These are phyloP conservation scores for Diplodus sargus DNA, from an alignment of 2,797 vertebrate genomes.

Conservation along the genomic window DNA sequence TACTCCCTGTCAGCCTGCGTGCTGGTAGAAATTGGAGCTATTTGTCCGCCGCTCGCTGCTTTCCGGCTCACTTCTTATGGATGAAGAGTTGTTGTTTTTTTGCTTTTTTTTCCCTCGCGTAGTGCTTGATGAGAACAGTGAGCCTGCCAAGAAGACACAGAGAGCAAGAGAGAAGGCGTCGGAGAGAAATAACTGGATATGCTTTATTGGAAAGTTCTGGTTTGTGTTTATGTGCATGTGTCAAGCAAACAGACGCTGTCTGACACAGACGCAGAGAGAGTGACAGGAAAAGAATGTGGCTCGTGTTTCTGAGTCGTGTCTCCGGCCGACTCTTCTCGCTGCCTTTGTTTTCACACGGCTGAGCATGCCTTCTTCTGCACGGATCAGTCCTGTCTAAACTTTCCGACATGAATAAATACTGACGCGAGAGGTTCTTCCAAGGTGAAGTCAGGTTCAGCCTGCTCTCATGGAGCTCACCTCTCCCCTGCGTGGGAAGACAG, in stretches of 20 bases:
- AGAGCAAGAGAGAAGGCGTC: slow-evolving; percentile 39
- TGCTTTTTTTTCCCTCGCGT: not conserved
- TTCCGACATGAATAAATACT: slow-evolving; percentile 35
- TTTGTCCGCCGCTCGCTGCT: slow-evolving; percentile 65
- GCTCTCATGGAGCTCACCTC: slow-evolving; percentile 24
- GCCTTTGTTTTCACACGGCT: slow-evolving; percentile 43
- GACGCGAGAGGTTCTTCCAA: slow-evolving; percentile 3
- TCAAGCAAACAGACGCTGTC: slow-evolving; percentile 56
- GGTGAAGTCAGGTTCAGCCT: slow-evolving; percentile 44
- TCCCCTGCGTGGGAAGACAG: slow-evolving; percentile 11
- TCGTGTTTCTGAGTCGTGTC: slow-evolving; percentile 42
- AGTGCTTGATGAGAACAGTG: slow-evolving; percentile 64
- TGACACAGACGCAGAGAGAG: slow-evolving; percentile 49
- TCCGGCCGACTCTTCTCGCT: slow-evolving; percentile 37
- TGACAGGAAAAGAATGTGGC: slow-evolving; percentile 35
- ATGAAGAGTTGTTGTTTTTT: slow-evolving; percentile 39
- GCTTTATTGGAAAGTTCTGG: slow-evolving; percentile 54
- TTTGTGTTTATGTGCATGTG: slow-evolving; percentile 61
- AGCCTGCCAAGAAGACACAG: slow-evolving; percentile 64
- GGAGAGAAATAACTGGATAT: slow-evolving; percentile 60
- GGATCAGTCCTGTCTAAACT: slow-evolving; percentile 45
- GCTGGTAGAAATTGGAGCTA: slow-evolving; percentile 68
- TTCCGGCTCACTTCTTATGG: slow-evolving; percentile 60
- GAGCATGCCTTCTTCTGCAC: slow-evolving; percentile 34
- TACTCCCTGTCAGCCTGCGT: slow-evolving; percentile 63